Evolutionary conservation across 2,888 invertebrate genomes (phyloP).

Genomic region (Dinocampus coccinellae): DNA sequence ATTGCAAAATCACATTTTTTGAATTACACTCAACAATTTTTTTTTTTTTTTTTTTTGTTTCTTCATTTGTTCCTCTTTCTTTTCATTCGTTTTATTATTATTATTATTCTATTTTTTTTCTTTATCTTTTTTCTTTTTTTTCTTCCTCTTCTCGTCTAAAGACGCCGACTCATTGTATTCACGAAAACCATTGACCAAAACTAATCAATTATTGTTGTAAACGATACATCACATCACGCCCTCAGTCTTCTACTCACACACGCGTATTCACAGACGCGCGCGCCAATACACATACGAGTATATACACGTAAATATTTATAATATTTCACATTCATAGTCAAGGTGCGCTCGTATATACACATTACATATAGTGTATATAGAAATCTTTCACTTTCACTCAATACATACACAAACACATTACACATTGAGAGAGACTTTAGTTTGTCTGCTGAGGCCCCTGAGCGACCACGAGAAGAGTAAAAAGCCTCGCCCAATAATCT

Average conservation of each 20-base stretch:
- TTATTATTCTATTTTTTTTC: too few species aligned
- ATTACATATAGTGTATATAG: conserved; percentile 34
- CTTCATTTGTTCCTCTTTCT: too few species aligned
- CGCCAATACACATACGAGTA: too few species aligned
- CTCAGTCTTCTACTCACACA: conserved; percentile 11
- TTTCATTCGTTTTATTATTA: too few species aligned
- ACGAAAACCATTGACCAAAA: conserved; percentile 13
- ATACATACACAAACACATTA: conserved; percentile 13
- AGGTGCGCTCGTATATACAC: background rate
- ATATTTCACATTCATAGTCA: background rate
- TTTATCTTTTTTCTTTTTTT: too few species aligned
- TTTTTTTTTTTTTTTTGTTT: background rate
- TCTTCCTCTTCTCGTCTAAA: too few species aligned
- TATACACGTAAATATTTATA: background rate
- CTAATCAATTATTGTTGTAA: conserved; percentile 44
- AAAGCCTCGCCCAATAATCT: conserved; percentile 59
- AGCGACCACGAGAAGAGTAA: background rate
- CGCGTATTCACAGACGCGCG: too few species aligned
- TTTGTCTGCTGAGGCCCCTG: conserved; percentile 10
- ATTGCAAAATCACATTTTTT: conserved; percentile 8
- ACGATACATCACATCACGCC: conserved; percentile 39
- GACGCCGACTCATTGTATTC: background rate
- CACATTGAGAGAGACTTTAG: too few species aligned
- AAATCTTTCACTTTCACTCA: conserved; percentile 61
- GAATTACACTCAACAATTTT: background rate